Base-by-base conservation (phyloP, 2,113 vertebrate species). In the Prionailurus viverrinus region DNA sequence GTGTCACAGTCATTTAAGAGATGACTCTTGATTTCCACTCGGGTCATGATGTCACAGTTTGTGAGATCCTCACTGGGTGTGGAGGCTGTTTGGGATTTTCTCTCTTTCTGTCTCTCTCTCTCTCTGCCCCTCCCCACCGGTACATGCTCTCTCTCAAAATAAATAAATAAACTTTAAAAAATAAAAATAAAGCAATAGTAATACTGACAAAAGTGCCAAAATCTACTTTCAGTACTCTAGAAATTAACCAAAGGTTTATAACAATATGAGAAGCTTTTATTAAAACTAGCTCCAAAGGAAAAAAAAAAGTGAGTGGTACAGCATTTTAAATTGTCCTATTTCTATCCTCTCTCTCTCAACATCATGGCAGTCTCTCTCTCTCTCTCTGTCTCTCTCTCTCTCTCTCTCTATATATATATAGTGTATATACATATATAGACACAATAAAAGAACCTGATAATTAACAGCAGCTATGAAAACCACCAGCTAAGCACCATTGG, bases 401-500 rank as follows among this genome's bases (percentile, higher is more conserved):
- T 41, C 41, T 41, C 41, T 41, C 41, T 41, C 1, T 45, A 9
- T 45, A 9, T 45, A 45, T 45, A 45, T 45, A 45, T 45, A 45
- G 41, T 41, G 45, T 45, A 45, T 45, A 45, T 45, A 45, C 29
- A 58, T 25, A 41, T 6, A 9, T 6, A 45, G 6, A 27, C 27
- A 48, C 15, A 78, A 31, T 51, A 36, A 41, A 41, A 69, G 27
- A 69, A 1, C 10, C 10, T 74, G 8, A 11, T 48, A 68, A 11
- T 83, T n/a, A 87, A 82, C 0, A 90, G 12, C 10, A 14, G 5
- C 19, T 55, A 6, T 81, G 39, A 41, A 81, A 76, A 18, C 21
- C n/a, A 68, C 4, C 2, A 61, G 12, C 5, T 6, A 19, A 58
- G 7, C 6, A 85, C 25, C 14, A 7, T 1, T 53, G 5, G 1